Conservation (phyloP, 2,113 vertebrate species). For the Seriola quinqueradiata region DNA sequence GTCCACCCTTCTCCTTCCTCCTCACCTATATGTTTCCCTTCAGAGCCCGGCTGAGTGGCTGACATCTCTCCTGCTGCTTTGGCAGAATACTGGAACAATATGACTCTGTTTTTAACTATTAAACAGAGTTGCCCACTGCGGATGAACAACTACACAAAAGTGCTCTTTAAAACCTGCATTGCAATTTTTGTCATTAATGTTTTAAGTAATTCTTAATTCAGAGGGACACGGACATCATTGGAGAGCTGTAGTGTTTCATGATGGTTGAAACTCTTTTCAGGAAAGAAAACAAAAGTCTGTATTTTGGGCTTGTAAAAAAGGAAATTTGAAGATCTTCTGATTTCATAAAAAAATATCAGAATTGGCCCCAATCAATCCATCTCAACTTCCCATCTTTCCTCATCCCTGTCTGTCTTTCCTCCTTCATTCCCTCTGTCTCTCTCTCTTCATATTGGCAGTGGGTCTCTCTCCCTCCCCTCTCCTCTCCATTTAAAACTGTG, state of each 20-base stretch:
- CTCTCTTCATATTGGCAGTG: conserved; percentile 39
- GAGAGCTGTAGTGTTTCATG: neutral
- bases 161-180: conserved; percentile 12
- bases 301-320: neutral
- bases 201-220: neutral
- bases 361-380: neutral
- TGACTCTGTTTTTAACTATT: neutral
- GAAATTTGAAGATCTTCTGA: neutral
- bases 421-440: neutral
- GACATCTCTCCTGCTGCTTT: conserved; percentile 28
- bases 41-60: neutral
- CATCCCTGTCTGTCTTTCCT: neutral
- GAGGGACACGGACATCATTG: neutral
- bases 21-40: neutral
- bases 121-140: neutral
- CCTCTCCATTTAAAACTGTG: conserved; percentile 73
- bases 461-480: conserved; percentile 33
- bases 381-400: neutral
- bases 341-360: neutral
- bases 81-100: conserved; percentile 14
- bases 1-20: neutral
- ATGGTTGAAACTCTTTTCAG: neutral
- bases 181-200: neutral
- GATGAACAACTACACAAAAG: conserved; percentile 17
- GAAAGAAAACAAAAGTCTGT: neutral